Evolutionary conservation across 2,113 vertebrate species (phyloP).

Genomic region (Epinephelus cyanopodus): DNA sequence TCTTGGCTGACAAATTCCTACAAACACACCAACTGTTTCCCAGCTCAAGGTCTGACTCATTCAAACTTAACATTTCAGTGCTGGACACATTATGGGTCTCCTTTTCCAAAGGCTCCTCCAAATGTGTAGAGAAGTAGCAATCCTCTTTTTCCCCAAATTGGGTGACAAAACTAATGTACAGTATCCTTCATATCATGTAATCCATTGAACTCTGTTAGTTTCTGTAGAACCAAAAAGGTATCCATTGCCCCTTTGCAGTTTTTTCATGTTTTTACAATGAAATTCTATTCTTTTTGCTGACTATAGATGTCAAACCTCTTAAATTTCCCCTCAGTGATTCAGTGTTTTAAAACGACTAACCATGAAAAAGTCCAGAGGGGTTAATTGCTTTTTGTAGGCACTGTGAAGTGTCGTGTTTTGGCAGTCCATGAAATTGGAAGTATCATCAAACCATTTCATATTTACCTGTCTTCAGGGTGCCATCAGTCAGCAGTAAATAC

Average conservation of each 20-base stretch:
- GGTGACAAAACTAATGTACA: not conserved
- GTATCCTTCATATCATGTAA: not conserved
- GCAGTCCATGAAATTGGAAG: not conserved
- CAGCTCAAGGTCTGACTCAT: not conserved
- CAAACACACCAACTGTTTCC: not conserved
- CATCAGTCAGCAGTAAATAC: not conserved
- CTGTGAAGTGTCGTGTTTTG: not conserved
- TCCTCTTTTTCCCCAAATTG: not conserved
- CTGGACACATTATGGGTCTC: not conserved
- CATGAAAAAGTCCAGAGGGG: not conserved
- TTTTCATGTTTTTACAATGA: not conserved
- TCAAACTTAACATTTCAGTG: constrained; percentile 5
- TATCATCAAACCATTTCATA: not conserved
- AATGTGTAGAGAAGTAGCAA: not conserved
- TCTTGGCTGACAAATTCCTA: not conserved
- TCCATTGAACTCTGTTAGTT: not conserved
- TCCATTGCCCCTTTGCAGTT: not conserved
- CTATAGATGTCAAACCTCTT: not conserved
- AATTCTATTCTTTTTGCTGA: not conserved
- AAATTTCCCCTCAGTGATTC: not conserved
- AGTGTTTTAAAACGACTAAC: not conserved
- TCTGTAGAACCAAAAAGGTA: not conserved
- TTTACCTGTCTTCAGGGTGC: not conserved
- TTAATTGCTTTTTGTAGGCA: not conserved
- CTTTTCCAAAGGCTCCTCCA: not conserved